Evolutionary conservation across 2,797 vertebrate species (phyloP).

Genomic region (Microchirus variegatus): DNA sequence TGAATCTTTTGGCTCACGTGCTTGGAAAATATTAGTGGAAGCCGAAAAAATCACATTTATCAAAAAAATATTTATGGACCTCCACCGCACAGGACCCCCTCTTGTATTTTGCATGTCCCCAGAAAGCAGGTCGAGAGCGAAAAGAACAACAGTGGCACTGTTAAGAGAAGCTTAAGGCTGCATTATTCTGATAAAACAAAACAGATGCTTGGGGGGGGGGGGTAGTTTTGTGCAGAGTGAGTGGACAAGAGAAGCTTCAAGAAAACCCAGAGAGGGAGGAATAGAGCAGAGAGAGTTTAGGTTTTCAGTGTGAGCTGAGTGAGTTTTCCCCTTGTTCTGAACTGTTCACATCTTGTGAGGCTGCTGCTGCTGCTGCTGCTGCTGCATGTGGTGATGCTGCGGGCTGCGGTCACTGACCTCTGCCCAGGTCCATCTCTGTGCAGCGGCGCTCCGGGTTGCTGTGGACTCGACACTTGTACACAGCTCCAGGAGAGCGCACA

Average conservation of each 20-base stretch:
- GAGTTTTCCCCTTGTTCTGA: neutral
- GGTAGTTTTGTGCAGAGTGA: constrained; percentile 37
- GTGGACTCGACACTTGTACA: constrained; percentile 95
- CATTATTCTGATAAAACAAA: constrained; percentile 76
- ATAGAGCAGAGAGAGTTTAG: neutral
- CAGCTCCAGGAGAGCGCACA: constrained; percentile 91
- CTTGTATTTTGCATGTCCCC: constrained; percentile 44
- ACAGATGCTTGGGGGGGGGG: constrained; percentile 69
- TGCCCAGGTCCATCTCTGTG: constrained; percentile 95
- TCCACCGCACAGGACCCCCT: constrained; percentile 44
- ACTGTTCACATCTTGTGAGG: neutral
- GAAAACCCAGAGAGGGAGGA: constrained; percentile 15
- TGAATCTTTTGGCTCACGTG: constrained; percentile 63
- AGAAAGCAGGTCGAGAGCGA: constrained; percentile 22
- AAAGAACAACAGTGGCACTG: constrained; percentile 50
- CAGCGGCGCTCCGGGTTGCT: constrained; percentile 96
- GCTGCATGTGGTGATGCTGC: constrained; percentile 33
- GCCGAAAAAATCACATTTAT: constrained; percentile 76
- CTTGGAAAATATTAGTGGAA: constrained; percentile 81
- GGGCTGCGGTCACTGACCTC: constrained; percentile 84
- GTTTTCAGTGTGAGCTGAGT: neutral
- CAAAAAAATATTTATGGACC: constrained; percentile 73
- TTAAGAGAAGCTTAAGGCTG: constrained; percentile 51
- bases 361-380: no score
- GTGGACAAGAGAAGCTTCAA: constrained; percentile 34